A percentile compares a stretch with the other conserved stretches of the same genome.
Conservation (phyloP, 2,113 vertebrate species). For the Herpetotheres cachinnans region DNA sequence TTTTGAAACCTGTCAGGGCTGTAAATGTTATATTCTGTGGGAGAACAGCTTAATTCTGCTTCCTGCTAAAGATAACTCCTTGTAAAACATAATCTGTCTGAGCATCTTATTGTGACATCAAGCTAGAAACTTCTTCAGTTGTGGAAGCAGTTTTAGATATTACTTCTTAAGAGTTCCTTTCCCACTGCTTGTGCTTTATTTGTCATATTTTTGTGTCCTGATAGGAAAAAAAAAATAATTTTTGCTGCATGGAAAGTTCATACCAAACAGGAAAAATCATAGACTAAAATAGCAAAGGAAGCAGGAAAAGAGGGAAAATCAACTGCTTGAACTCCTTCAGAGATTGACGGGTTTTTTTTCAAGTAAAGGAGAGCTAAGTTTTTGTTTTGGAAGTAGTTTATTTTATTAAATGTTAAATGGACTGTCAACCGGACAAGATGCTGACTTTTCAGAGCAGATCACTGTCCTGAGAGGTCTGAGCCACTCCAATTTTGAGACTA, state of each 20-base stretch:
- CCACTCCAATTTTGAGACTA: not conserved
- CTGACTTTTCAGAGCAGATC: not conserved
- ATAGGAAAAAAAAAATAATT: not conserved
- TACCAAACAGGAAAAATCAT: not conserved
- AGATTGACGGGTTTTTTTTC: not conserved
- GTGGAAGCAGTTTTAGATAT: not conserved
- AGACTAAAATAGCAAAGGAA: not conserved
- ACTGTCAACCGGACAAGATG: not conserved
- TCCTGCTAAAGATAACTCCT: not conserved
- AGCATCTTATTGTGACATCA: not conserved
- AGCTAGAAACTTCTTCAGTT: not conserved
- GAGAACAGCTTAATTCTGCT: not conserved
- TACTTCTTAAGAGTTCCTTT: not conserved
- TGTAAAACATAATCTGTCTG: not conserved
- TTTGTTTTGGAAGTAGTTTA: not conserved
- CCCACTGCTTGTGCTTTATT: not conserved
- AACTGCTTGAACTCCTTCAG: not conserved
- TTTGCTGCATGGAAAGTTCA: not conserved
- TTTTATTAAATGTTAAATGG: not conserved
- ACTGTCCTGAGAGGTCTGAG: not conserved
- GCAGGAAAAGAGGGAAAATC: not conserved
- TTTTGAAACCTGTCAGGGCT: not conserved
- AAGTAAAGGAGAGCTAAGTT: not conserved
- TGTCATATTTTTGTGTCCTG: not conserved
- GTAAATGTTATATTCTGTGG: not conserved